Base-by-base conservation (phyloP, 2,888 invertebrate genomes). In the Dryadula phaetusa region DNA sequence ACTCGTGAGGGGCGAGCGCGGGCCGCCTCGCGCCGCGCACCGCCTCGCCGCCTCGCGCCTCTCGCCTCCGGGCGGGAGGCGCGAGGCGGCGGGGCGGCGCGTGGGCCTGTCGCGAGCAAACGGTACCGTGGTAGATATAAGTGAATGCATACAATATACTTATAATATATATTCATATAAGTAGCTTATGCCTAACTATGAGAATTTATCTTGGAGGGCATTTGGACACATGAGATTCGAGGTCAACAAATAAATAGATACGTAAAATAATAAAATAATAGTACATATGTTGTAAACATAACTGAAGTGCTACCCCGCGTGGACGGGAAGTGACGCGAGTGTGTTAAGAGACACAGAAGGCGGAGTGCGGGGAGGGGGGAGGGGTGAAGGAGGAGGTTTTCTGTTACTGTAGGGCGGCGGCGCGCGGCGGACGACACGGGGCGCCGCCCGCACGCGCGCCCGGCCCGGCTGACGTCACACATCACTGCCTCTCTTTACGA, bases 1-100 rank as follows among this genome's bases (percentile, higher is more conserved):
- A 73, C 70, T 71, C 64, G 73, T 76, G 76, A 80, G 73, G 67
- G 73, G 28, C 28, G n/a, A n/a, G n/a, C n/a, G n/a, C 64, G 64
- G 63, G 73, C 66, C 75, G n/a, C n/a, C n/a, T n/a, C n/a, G n/a
- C n/a, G n/a, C n/a, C n/a, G n/a, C n/a, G n/a, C n/a, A n/a, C n/a
- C n/a, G n/a, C n/a, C n/a, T n/a, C n/a, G n/a, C 63, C 67, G 74
- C 20, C 20, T 12, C 46, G 46, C 46, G 46, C 42, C 20, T 20
- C 20, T 28, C 53, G 18, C 32, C 28, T 47, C 6, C 18, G 20
- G 12, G 32, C 32, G 34, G 25, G n/a, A n/a, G 49, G 49, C 37
- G 54, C n/a, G n/a, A n/a, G n/a, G 20, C 53, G 53, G 54, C 54
- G 54, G 22, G 22, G 54, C 54, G 54, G 14, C 37, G 3, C n/a